A percentile compares a stretch with the other conserved stretches of the same genome.
phyloP scores from a whole-genome alignment of 2,113 vertebrate genomes.

The Oncorhynchus keta region DNA sequence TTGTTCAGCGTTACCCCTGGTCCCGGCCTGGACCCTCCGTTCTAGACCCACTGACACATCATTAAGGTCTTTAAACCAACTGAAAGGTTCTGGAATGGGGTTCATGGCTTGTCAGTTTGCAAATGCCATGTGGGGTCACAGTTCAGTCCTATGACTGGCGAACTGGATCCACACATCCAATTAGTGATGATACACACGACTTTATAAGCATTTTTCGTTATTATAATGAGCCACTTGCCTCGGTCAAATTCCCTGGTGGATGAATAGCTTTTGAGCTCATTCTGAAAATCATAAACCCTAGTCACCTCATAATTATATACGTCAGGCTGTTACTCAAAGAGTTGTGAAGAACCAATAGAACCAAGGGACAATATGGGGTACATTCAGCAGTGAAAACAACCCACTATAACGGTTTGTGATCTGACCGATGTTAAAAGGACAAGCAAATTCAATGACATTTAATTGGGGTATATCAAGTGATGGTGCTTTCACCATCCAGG shows the following conservation, averaged over 20 bases:
- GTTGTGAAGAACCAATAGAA: constrained; percentile 5
- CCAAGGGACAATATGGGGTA: not conserved
- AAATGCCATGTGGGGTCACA: constrained; percentile 55
- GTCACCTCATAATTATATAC: constrained; percentile 24
- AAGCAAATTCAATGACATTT: not conserved
- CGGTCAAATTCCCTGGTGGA: constrained; percentile 23
- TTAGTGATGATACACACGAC: constrained; percentile 50
- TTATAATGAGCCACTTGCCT: constrained; percentile 45
- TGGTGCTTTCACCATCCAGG: constrained; percentile 19
- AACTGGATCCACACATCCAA: constrained; percentile 53
- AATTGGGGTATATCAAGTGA: not conserved
- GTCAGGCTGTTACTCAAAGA: constrained; percentile 30
- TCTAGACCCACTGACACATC: constrained; percentile 64
- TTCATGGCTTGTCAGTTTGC: constrained; percentile 46
- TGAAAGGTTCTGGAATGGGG: constrained; percentile 52
- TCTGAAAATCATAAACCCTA: constrained; percentile 37
- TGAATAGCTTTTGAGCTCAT: constrained; percentile 47
- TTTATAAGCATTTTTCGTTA: constrained; percentile 36
- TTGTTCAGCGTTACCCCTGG: constrained; percentile 50
- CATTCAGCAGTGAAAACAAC: constrained; percentile 1
- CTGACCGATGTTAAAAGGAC: not conserved
- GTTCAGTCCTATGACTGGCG: constrained; percentile 51
- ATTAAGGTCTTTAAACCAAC: constrained; percentile 54
- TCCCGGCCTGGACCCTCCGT: constrained; percentile 45
- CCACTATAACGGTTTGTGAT: not conserved